These are phyloP conservation scores for Chroicocephalus ridibundus DNA, from an alignment of 2,113 vertebrate species.

Conservation along the genomic window DNA sequence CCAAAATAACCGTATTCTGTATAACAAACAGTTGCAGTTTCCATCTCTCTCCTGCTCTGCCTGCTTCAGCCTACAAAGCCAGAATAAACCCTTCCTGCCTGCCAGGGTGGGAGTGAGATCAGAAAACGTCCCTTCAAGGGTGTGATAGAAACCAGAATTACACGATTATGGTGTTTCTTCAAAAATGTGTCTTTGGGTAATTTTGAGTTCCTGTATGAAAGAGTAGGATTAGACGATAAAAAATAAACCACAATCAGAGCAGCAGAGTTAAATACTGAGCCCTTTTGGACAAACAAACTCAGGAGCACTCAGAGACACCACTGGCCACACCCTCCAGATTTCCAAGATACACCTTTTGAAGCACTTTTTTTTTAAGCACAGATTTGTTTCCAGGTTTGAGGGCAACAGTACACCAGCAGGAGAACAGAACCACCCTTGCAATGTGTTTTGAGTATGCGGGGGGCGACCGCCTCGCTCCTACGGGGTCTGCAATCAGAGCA, in stretches of 20 bases:
- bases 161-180: neutral
- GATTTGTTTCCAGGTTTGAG: neutral
- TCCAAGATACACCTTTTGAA: neutral
- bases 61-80: neutral
- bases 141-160: constrained; percentile 12
- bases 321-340: neutral
- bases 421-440: neutral
- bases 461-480: fast-evolving
- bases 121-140: neutral
- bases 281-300: neutral
- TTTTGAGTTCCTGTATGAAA: neutral
- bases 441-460: neutral
- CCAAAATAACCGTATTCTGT: neutral
- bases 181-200: neutral
- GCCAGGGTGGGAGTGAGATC: neutral
- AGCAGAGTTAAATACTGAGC: neutral
- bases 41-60: neutral
- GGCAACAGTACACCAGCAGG: neutral
- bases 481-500: neutral
- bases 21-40: neutral
- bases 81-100: neutral
- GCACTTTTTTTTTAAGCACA: neutral
- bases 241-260: neutral
- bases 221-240: neutral
- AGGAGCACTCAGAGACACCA: neutral